Percentiles rank a stretch among this genome's conserved stretches.
phyloP scores from a whole-genome alignment of 2,113 vertebrate species.

The Gallinago undulata region DNA sequence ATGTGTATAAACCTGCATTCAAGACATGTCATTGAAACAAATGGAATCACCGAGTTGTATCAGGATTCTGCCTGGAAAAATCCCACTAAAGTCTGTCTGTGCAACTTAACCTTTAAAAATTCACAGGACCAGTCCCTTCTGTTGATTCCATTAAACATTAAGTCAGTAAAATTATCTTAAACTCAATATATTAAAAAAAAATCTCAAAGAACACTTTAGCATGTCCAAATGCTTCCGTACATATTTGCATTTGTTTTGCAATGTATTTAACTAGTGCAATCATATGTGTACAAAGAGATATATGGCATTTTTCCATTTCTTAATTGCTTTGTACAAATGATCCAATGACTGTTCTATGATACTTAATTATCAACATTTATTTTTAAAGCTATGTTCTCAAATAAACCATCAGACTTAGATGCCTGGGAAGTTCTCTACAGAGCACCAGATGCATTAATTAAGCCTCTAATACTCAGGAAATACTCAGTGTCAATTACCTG shows the following conservation, averaged over 20 bases:
- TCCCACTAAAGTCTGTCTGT: neutral
- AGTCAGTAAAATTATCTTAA: neutral
- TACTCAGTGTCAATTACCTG: neutral
- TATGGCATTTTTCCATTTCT: slow-evolving; percentile 4
- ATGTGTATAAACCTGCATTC: neutral
- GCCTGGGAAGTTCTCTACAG: neutral
- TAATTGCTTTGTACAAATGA: slow-evolving; percentile 13
- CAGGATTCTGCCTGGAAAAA: neutral
- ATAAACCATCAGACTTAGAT: neutral
- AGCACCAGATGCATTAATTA: neutral
- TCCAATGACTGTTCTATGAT: neutral
- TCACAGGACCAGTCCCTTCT: neutral
- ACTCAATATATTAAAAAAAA: neutral
- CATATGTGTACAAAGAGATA: neutral
- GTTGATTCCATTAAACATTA: neutral
- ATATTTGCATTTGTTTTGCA: neutral
- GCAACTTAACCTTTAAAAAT: neutral
- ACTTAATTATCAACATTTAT: neutral
- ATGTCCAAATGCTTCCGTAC: neutral
- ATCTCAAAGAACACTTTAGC: neutral
- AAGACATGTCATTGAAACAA: neutral
- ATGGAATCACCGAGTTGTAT: neutral
- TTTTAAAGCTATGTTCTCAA: neutral
- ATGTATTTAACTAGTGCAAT: neutral
- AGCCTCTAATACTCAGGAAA: slow-evolving; percentile 4